A percentile compares a stretch with the other conserved stretches of the same genome.
phyloP scores from a whole-genome alignment of 1,140 invertebrate genomes.

The Teleogryllus occipitalis region DNA sequence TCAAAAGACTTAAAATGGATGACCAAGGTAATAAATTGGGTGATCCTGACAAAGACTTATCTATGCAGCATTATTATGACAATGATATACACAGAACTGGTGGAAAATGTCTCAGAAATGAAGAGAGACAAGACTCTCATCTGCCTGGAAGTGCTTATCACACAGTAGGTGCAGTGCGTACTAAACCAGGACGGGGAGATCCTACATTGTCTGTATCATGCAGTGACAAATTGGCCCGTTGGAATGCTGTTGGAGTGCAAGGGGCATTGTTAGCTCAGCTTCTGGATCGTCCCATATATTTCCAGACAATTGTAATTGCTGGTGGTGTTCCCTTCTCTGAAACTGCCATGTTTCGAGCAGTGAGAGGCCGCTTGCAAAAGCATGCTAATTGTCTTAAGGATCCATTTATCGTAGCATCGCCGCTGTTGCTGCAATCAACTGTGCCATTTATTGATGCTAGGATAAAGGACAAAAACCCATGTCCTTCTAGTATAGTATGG shows the following conservation, averaged over 20 bases:
- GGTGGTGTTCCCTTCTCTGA: constrained; percentile 52
- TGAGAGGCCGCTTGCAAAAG: constrained; percentile 29
- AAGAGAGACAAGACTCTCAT: constrained; percentile 45
- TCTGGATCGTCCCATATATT: constrained; percentile 56
- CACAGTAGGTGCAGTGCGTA: constrained; percentile 62
- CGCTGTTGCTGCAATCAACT: constrained; percentile 17
- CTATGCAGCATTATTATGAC: constrained; percentile 5
- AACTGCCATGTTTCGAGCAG: constrained; percentile 55
- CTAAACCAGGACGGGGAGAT: constrained; percentile 87
- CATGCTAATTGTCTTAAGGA: neutral
- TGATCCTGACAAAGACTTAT: neutral
- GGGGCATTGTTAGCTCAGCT: constrained; percentile 68
- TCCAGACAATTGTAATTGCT: constrained; percentile 63
- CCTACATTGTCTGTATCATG: constrained; percentile 83
- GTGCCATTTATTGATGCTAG: constrained; percentile 16
- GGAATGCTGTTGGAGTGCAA: constrained; percentile 59
- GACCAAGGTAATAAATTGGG: neutral
- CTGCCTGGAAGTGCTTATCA: constrained; percentile 56
- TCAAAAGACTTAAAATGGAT: neutral
- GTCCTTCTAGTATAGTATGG: constrained; percentile 54
- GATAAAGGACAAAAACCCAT: constrained; percentile 37
- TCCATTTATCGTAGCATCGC: neutral
- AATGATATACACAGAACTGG: constrained; percentile 74
- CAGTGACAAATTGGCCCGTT: constrained; percentile 86
- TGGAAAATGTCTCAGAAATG: constrained; percentile 65